A percentile compares a stretch with the other conserved stretches of the same genome.
Evolutionary conservation across 2,797 vertebrate species (phyloP).

Genomic region (Onychomys leucogaster): DNA sequence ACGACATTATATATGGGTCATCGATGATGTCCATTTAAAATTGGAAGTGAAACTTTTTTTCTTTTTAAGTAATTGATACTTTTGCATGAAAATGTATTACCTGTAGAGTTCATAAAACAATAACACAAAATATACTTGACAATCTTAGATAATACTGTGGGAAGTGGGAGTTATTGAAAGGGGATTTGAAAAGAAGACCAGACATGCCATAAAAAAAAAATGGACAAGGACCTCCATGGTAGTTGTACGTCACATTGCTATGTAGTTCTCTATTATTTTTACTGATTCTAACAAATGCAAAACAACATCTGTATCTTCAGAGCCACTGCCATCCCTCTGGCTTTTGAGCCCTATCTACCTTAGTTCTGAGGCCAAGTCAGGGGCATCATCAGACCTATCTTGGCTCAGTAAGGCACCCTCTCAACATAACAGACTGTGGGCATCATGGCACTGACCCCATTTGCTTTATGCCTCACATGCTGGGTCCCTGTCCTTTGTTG

Average conservation of each 20-base stretch:
- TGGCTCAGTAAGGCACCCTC: no score
- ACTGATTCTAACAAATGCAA: neutral
- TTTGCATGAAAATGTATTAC: neutral
- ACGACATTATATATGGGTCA: neutral
- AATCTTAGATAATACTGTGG: neutral
- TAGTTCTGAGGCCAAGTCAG: neutral
- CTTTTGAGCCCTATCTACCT: neutral
- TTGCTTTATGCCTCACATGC: neutral
- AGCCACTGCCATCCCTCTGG: neutral
- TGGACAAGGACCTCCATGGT: neutral
- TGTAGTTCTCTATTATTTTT: neutral
- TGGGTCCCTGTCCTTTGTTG: neutral
- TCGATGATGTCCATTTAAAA: neutral
- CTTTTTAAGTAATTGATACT: constrained; percentile 15
- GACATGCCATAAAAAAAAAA: neutral
- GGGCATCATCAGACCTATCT: no score
- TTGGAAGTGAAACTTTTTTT: neutral
- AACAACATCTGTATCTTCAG: neutral
- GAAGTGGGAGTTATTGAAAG: neutral
- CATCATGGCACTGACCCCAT: neutral
- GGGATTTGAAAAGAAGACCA: neutral
- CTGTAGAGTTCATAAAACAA: neutral
- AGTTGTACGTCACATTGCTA: neutral
- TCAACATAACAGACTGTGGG: neutral
- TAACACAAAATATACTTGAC: neutral